phyloP scores from a whole-genome alignment of 2,888 invertebrate genomes.

The Phortica okadai region DNA sequence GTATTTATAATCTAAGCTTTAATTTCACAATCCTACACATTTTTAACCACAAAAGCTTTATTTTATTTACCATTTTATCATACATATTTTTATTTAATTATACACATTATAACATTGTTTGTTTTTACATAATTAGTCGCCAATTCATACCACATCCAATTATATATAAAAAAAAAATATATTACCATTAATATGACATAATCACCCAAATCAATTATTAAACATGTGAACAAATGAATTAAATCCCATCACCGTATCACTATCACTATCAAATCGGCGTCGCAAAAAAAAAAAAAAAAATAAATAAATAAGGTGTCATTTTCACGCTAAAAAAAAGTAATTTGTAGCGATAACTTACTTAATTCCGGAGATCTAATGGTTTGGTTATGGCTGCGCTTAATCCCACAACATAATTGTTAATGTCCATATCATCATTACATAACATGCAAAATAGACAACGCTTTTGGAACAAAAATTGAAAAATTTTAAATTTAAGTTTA shows the following conservation, averaged over 20 bases:
- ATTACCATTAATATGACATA: slow-evolving; percentile 51
- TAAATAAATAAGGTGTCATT: slow-evolving; percentile 60
- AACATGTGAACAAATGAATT: slow-evolving; percentile 23
- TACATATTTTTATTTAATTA: neutral
- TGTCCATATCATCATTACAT: slow-evolving; percentile 23
- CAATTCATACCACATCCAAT: slow-evolving; percentile 45
- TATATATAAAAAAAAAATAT: slow-evolving; percentile 40
- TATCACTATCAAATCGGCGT: slow-evolving; percentile 60
- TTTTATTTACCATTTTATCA: neutral
- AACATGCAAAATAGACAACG: slow-evolving; percentile 7
- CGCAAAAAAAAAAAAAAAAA: slow-evolving; percentile 13
- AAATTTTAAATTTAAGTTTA: slow-evolving; percentile 27
- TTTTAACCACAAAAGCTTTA: slow-evolving; percentile 7
- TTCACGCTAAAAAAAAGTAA: slow-evolving; percentile 62
- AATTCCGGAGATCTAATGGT: slow-evolving; percentile 10
- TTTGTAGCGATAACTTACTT: slow-evolving; percentile 44
- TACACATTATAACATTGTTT: slow-evolving; percentile 23
- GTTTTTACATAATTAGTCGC: slow-evolving; percentile 39
- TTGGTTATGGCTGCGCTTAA: slow-evolving; percentile 22
- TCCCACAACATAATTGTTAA: slow-evolving; percentile 6
- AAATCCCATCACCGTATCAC: slow-evolving; percentile 66
- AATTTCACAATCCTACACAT: neutral
- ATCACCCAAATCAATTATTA: slow-evolving; percentile 51
- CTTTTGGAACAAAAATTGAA: slow-evolving; percentile 32
- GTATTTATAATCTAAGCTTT: neutral